Conservation (phyloP, 2,888 invertebrate species). For the Lasioglossum vierecki region DNA sequence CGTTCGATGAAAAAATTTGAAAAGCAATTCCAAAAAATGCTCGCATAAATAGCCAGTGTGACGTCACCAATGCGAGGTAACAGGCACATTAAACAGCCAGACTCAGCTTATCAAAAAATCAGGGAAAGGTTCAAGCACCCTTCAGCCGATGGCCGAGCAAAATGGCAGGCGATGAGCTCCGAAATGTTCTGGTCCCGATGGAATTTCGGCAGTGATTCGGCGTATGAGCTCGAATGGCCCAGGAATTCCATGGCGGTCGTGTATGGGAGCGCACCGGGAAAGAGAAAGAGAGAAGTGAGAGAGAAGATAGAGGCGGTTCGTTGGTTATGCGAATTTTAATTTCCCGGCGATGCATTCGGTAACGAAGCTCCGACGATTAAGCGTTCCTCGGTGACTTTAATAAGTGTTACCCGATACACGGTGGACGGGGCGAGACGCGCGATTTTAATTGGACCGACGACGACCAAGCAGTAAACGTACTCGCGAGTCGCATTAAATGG, state of each 20-base stretch:
- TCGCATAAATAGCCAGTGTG: neutral
- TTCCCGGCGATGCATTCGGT: conserved; percentile 3
- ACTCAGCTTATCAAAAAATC: conserved; percentile 4
- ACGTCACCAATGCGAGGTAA: neutral
- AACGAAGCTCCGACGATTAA: conserved; percentile 24
- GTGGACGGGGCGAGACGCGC: conserved; percentile 9
- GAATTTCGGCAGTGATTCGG: neutral
- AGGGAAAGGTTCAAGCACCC: neutral
- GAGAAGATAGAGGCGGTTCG: neutral
- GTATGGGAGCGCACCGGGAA: neutral
- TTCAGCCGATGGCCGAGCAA: neutral
- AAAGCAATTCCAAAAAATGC: neutral
- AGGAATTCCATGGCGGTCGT: conserved; percentile 1
- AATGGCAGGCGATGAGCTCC: neutral
- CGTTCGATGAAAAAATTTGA: neutral
- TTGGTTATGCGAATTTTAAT: conserved; percentile 30
- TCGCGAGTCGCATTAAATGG: conserved; percentile 11
- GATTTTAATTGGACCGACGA: conserved; percentile 35
- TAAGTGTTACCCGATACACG: conserved; percentile 22
- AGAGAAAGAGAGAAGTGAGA: neutral
- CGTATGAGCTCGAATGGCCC: neutral
- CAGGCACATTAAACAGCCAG: neutral
- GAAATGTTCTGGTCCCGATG: neutral
- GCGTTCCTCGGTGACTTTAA: conserved; percentile 21
- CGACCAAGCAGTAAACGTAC: conserved; percentile 10